Base-by-base conservation (phyloP, 2,888 invertebrate genomes). In the Amitus sp. region DNA sequence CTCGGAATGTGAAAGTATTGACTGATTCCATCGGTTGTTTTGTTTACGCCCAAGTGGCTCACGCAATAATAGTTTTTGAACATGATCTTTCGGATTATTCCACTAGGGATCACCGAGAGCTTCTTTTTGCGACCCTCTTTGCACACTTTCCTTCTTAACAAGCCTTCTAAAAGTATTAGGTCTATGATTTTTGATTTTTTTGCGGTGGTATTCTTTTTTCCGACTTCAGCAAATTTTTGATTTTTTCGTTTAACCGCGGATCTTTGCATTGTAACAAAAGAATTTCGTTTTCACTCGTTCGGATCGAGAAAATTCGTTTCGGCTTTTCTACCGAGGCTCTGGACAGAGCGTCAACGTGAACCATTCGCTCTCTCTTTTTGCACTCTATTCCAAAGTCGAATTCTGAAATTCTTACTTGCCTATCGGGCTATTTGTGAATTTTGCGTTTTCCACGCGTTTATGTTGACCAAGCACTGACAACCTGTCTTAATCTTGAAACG, bases 381-480 rank as follows among this genome's bases (percentile, higher is more conserved):
- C 64, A 64, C 18, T 46, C 47, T 9, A 65, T 43, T 2, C 42
- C 53, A 45, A 51, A 62, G 13, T 66, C 49, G 49, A 47, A 68
- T 48, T 60, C 57, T 28, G 52, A 49, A 13, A 68, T 18, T 12
- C n/a, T 47, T 37, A 4, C 52, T 46, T 17, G 47, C 20, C 67
- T 63, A 69, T 1, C 66, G 42, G 1, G 59, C 42, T 10, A 66
- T 56, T 45, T 72, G 67, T 5, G 71, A 67, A 45, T 70, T 65
- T 27, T 60, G 63, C 7, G 69, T 72, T 56, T 69, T 72, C 27
- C 67, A 59, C 0, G 53, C 51, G 30, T 73, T 71, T 3, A 72
- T 47, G 50, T 67, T 66, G 0, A 69, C 51, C 2, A 74, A 33
- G 1, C 71, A 68, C 55, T 72, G 71, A 48, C 72, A 73, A 27